Conservation (phyloP, 1,140 invertebrate species). For the Dreissena polymorpha region DNA sequence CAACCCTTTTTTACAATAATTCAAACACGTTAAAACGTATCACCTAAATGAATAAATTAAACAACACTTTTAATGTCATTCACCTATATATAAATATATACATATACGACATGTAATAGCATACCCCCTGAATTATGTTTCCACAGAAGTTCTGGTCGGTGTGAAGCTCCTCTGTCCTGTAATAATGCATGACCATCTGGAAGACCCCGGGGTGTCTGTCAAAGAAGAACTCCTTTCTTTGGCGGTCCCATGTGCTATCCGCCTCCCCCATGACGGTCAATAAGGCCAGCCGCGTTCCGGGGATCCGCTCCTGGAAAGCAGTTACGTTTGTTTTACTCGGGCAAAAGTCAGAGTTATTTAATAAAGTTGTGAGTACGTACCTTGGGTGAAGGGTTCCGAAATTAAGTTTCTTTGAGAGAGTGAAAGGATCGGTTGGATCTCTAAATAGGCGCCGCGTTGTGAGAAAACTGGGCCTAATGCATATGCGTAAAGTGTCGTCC, state of each 20-base stretch:
- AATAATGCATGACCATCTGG: conserved; percentile 72
- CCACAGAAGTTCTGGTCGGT: conserved; percentile 99
- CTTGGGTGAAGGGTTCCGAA: too few species aligned
- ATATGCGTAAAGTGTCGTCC: too few species aligned
- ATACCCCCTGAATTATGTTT: conserved; percentile 93
- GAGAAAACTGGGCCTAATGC: too few species aligned
- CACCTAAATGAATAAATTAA: too few species aligned
- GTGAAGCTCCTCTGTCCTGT: conserved; percentile 82
- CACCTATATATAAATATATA: too few species aligned
- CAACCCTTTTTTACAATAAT: too few species aligned
- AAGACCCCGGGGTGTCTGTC: conserved; percentile 76
- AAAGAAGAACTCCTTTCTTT: conserved; percentile 73
- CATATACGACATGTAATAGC: background rate
- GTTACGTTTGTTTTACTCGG: too few species aligned
- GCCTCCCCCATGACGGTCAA: conserved; percentile 65
- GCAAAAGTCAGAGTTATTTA: too few species aligned
- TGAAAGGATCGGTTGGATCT: background rate
- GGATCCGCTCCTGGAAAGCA: conserved; percentile 37
- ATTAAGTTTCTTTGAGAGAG: too few species aligned
- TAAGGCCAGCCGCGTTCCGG: conserved; percentile 66
- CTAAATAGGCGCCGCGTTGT: background rate
- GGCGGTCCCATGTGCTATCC: conserved; percentile 69
- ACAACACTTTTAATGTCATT: too few species aligned
- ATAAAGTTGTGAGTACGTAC: too few species aligned
- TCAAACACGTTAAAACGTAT: too few species aligned